Evolutionary conservation across 2,113 vertebrate species (phyloP), one percentile per base, ranked within the genome.

Genomic region (Scomber japonicus): DNA sequence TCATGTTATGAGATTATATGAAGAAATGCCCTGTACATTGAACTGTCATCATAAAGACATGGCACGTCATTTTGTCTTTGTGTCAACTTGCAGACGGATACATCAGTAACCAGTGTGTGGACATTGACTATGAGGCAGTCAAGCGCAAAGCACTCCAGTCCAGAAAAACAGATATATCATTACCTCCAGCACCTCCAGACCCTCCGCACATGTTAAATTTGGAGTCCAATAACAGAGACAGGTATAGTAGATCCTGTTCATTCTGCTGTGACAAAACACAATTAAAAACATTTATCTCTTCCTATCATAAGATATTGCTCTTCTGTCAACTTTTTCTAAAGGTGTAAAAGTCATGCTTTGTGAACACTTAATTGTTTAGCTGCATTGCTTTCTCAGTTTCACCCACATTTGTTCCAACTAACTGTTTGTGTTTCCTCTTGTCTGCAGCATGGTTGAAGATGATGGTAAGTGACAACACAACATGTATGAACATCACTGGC

Each of bases 91-190:
- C 80, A 96, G 95, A 93, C 8, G 95, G 95, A 16, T 96, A 95
- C 85, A 94, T 96, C 70, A 94, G 85, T 75, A 95, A 94, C 84
- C 81, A 80, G 0, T 95, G 93, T 82, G 92, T 96, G 84, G 93
- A 95, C 76, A 67, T 95, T 53, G 94, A 95, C 75, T 95, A 94
- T 61, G 94, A 96, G 51, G 93, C 82, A 63, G 91, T 95, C 61
- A 95, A 94, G 54, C 83, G 88, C 3, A 93, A 89, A 73, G 16
- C 51, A 2, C 76, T 80, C 3, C 69, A 76, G 13, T 46, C 76
- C 48, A 84, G 53, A 75, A 84, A 75, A 66, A 50, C 11, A 5
- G 70, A 90, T 0, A 3, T 13, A 4, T 27, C 71, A 0, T 71
- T 93, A 60, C 93, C 92, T 54, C 92, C 92, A 1, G 87, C 89